Evolutionary conservation across 2,888 invertebrate species (phyloP), one percentile per base, ranked within the genome.

Genomic region (Andrena bicolor): DNA sequence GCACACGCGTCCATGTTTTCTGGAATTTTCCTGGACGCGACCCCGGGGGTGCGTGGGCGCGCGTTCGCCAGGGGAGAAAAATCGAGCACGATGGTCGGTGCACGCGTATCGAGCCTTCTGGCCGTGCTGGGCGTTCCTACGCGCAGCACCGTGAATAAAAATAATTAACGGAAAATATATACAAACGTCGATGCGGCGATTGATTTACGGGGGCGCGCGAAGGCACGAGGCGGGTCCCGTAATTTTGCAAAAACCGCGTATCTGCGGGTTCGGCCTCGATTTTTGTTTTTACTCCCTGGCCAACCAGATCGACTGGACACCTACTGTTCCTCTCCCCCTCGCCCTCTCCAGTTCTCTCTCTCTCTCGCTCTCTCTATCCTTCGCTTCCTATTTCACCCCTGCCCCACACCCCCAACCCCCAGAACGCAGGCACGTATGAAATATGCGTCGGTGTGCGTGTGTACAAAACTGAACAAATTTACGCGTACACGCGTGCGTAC

Each of bases 81-180:
- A 32, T 32, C 68, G 32, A 68, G 16, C 13, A n/a, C 13, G 53
- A 32, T 32, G 32, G 68, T 68, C 35, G 53, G 69, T 69, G 69
- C 56, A 32, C 35, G 48, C 28, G 79, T 76, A 80, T 80, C 86
- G 75, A 76, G 20, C 30, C 63, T 56, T 68, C 56, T 58, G 76
- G 78, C 72, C 75, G 75, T 61, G 77, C 79, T 82, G 84, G 86
- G 85, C 88, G 87, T 89, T 91, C 77, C 89, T 90, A 86, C 86
- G 87, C 79, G 84, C 86, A 81, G 88, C 86, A 82, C 88, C 88
- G 92, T 89, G 91, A 91, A 92, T 91, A 91, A 91, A 92, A 92
- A 91, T 91, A 90, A 92, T 92, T 92, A 92, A 90, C 90, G 90
- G 82, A 89, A 89, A 89, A 90, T 92, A 84, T 86, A 88, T 83